Base-by-base conservation (phyloP, 2,113 vertebrate species). In the Scolopax mira region DNA sequence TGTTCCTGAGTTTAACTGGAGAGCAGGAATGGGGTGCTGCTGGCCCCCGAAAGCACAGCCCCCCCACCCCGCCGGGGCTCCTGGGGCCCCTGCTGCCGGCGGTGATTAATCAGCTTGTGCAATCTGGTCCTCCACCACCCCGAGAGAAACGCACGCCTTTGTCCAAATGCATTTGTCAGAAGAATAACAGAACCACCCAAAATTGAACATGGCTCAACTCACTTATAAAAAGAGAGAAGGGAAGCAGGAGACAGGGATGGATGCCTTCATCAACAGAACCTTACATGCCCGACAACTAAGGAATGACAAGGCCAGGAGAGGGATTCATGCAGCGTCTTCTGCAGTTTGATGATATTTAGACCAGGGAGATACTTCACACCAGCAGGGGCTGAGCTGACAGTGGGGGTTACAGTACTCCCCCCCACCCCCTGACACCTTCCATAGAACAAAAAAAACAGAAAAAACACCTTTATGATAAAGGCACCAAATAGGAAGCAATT, bases 171-270 rank as follows among this genome's bases (percentile, higher is more conserved):
- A 12, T 83, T 58, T 85, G 90, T 90, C 94, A 94, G 92, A 95
- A 90, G 75, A 44, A 93, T 95, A 96, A 95, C 90, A 96, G 90
- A 95, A 95, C 91, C 89, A 81, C 91, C 92, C 87, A 92, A 90
- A 96, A 24, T 0, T 77, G 85, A 94, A 51, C 54, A 31, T 72
- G 66, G 4, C 88, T 93, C 72, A 49, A 39, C 15, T 14, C 51
- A 2, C 85, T 83, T 18, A 0, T 19, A 46, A 46, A 8, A 55
- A 65, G 33, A 41, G 52, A 52, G 39, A 54, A 77, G 69, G 60
- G 39, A 41, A 70, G 71, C 71, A 39, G 57, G 21, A 24, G 41
- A 11, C 17, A n/a, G 79, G 72, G 70, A 9, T 8, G 78, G 85
- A 70, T 1, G 5, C 7, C 39, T 31, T 24, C 49, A 23, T 4